Conservation (phyloP, 1,140 invertebrate genomes). For the Drosophila ohnishii region DNA sequence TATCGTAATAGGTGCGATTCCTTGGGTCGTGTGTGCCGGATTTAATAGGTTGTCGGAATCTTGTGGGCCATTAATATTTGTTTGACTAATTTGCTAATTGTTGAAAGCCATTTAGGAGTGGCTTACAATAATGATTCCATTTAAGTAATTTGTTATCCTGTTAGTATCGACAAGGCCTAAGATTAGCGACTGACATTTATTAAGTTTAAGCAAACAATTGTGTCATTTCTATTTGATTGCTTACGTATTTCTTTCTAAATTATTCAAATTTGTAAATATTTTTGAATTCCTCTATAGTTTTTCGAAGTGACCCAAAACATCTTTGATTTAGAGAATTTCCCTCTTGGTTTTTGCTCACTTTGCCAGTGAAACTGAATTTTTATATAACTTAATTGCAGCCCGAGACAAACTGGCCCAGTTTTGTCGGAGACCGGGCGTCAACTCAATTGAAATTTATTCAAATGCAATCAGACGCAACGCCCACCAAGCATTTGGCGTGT, state of each 20-base stretch:
- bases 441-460: slow-evolving; percentile 71
- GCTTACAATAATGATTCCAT: not conserved
- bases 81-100: slow-evolving; percentile 18
- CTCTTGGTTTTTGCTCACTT: not conserved
- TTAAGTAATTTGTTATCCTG: not conserved
- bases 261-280: not conserved
- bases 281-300: not conserved
- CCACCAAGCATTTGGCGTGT: slow-evolving; percentile 38
- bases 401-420: slow-evolving; percentile 32
- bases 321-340: not conserved
- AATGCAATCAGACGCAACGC: slow-evolving; percentile 63
- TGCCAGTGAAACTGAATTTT: slow-evolving; percentile 1
- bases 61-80: slow-evolving; percentile 13
- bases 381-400: slow-evolving; percentile 47
- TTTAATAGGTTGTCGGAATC: slow-evolving; percentile 5
- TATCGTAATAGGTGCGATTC: slow-evolving; percentile 18
- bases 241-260: not conserved
- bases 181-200: not conserved
- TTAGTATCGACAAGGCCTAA: not conserved
- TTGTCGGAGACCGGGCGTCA: slow-evolving; percentile 37
- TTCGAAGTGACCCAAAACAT: no score
- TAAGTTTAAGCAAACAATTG: not conserved
- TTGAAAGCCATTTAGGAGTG: slow-evolving; percentile 10
- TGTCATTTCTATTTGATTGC: not conserved
- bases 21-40: not conserved